Conservation (phyloP, 1,140 invertebrate species). For the Phymorhynchus buccinoides region DNA sequence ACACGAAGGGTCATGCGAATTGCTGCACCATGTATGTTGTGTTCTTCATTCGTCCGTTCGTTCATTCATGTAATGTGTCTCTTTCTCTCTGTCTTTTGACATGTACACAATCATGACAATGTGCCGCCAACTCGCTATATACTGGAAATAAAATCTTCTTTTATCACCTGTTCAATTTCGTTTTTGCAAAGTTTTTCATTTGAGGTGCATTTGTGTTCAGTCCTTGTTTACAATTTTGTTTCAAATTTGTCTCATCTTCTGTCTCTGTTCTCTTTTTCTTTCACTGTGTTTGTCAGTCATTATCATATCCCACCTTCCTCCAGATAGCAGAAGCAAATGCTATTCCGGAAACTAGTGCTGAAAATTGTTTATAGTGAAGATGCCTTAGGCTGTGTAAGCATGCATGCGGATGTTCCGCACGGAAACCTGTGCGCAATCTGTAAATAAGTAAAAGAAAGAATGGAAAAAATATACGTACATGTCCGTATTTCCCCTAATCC, state of each 20-base stretch:
- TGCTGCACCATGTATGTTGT: not conserved
- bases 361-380: too few relatives aligned
- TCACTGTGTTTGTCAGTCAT: not conserved
- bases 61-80: not conserved
- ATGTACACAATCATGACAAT: slow-evolving; percentile 11
- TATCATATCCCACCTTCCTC: too few relatives aligned
- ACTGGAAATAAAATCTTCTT: not conserved
- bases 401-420: too few relatives aligned
- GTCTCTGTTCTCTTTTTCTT: not conserved
- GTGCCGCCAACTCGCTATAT: slow-evolving; percentile 25
- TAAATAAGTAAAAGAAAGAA: too few relatives aligned
- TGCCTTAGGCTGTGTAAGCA: too few relatives aligned
- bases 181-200: not conserved
- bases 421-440: too few relatives aligned
- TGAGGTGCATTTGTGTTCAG: not conserved
- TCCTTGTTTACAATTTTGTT: too few relatives aligned
- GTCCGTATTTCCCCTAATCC: too few relatives aligned
- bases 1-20: not conserved
- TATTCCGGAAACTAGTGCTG: too few relatives aligned
- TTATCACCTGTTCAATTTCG: not conserved
- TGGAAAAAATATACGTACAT: too few relatives aligned
- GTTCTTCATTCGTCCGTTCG: not conserved
- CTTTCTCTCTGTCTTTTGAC: not conserved
- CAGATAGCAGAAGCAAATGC: too few relatives aligned
- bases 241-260: not conserved